Evolutionary conservation across 2,113 vertebrate genomes (phyloP), one percentile per base, ranked within the genome.

Genomic region (Atrichornis clamosus): DNA sequence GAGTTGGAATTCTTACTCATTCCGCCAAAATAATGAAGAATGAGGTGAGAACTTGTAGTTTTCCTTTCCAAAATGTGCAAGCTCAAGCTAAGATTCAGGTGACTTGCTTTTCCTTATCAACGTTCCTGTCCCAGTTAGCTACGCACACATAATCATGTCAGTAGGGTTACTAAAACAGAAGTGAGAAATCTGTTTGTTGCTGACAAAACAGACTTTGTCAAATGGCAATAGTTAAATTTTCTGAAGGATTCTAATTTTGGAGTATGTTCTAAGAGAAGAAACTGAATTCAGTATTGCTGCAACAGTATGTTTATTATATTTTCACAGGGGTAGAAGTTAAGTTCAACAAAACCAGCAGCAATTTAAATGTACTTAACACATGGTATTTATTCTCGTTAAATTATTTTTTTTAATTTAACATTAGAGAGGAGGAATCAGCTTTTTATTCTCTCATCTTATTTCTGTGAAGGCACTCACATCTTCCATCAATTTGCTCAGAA

Each of bases 91-190:
- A 68, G 53, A 37, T 39, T 59, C 60, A 22, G 20, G 12, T 46
- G 20, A 37, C 15, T 20, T 49, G 47, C 12, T 70, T 75, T 70
- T n/a, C 42, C 41, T 67, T 78, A 12, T 16, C 0, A 0, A 4
- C 0, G 0, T 63, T 47, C 59, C 8, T 46, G 46, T 42, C 20
- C 19, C 21, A 56, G 10, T 42, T 59, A 37, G 15, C 42, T 49
- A 5, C 0, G 1, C 20, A n/a, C 6, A 26, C 6, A 22, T 56
- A 32, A 42, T 41, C 8, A 2, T 39, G 11, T 35, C 21, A 59
- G 12, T 9, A 23, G 7, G 6, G 13, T 49, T 78, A 41, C 67
- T 27, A 69, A 67, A 89, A 44, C 6, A 44, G 62, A 44, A 75
- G 15, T 16, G n/a, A 75, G 59, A 74, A 67, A 42, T 39, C 15